phyloP scores from a whole-genome alignment of 2,113 vertebrate genomes.

The Apteryx owenii region DNA sequence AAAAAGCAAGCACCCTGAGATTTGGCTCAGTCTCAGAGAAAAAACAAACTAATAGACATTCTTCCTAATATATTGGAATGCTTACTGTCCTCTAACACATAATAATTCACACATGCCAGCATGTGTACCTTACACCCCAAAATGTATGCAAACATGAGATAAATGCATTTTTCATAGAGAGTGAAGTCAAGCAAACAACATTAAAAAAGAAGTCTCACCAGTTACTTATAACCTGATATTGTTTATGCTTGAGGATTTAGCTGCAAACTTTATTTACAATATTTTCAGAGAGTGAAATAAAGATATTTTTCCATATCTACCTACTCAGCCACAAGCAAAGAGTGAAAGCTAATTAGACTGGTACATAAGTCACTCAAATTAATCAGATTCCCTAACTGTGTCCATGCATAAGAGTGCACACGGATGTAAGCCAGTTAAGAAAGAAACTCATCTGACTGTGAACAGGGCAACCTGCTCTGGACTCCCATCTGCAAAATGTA shows the following conservation, averaged over 20 bases:
- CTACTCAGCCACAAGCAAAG: not conserved
- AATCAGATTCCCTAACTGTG: not conserved
- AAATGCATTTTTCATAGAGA: not conserved
- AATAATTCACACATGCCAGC: not conserved
- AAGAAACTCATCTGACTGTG: not conserved
- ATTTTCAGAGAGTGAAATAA: not conserved
- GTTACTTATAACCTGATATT: not conserved
- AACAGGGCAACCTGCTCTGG: not conserved
- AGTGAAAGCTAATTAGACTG: not conserved
- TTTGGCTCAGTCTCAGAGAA: not conserved
- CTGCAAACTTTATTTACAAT: not conserved
- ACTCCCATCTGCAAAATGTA: not conserved
- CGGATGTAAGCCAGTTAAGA: not conserved
- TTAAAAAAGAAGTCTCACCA: not conserved
- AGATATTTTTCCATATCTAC: not conserved
- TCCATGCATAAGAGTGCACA: not conserved
- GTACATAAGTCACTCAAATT: not conserved
- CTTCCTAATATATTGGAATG: not conserved
- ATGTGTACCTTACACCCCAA: not conserved
- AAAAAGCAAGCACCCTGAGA: not conserved
- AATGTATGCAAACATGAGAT: not conserved
- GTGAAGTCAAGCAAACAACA: not conserved
- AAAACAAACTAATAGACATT: not conserved
- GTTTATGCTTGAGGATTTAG: not conserved
- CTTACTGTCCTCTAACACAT: not conserved